Evolutionary conservation across 2,888 invertebrate species (phyloP).

Genomic region (Nomada hirtipes): DNA sequence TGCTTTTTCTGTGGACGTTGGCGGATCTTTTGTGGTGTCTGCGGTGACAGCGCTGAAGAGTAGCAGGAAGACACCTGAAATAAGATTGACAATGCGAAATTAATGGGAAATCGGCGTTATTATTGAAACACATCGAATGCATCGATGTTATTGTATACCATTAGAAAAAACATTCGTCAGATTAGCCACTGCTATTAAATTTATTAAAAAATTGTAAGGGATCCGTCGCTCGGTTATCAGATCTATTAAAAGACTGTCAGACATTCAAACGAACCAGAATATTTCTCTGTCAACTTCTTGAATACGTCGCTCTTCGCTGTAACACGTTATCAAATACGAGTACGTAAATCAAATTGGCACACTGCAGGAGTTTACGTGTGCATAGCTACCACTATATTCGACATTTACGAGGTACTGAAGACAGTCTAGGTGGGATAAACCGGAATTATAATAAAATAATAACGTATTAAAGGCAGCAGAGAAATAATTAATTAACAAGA

Average conservation of each 20-base stretch:
- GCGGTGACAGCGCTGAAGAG: conserved; percentile 56
- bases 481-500: too few relatives aligned
- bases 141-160: too few relatives aligned
- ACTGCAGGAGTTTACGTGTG: background rate
- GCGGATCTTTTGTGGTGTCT: conserved; percentile 35
- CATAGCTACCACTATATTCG: too few relatives aligned
- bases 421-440: background rate
- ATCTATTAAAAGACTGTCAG: too few relatives aligned
- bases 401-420: background rate
- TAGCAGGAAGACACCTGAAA: conserved; percentile 70
- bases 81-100: background rate
- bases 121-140: too few relatives aligned
- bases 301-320: background rate
- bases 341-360: background rate
- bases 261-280: background rate
- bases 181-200: too few relatives aligned
- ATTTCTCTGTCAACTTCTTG: background rate
- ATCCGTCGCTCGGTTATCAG: too few relatives aligned
- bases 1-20: background rate
- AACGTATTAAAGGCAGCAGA: too few relatives aligned
- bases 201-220: too few relatives aligned
- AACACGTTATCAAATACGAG: background rate
- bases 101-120: background rate
- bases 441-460: too few relatives aligned
- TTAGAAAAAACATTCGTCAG: too few relatives aligned